A percentile compares a stretch with the other conserved stretches of the same genome.
Evolutionary conservation across 1,140 invertebrate genomes (phyloP).

Genomic region (Globodera ellingtonae): DNA sequence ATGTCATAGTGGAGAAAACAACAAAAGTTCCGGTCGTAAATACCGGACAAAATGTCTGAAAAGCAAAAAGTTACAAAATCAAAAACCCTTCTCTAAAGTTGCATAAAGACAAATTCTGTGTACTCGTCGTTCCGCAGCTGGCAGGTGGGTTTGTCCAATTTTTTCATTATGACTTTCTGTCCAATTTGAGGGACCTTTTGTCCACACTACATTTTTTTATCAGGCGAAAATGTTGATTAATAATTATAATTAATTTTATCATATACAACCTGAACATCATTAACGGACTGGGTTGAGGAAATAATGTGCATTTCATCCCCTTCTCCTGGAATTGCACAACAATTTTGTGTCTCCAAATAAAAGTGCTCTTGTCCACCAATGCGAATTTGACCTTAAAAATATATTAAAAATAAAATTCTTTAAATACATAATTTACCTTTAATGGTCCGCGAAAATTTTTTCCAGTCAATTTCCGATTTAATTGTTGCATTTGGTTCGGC

Average conservation of each 20-base stretch:
- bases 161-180: too few species aligned
- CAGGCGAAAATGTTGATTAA: too few species aligned
- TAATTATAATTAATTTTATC: background rate
- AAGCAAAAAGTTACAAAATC: too few species aligned
- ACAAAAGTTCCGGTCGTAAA: too few species aligned
- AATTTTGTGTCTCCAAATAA: constrained; percentile 84
- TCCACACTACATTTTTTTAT: too few species aligned
- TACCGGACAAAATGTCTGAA: too few species aligned
- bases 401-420: constrained; percentile 72
- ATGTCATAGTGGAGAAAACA: too few species aligned
- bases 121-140: too few species aligned
- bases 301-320: constrained; percentile 83
- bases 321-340: constrained; percentile 77
- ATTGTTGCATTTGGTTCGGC: constrained; percentile 32
- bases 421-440: constrained; percentile 74
- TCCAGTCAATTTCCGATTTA: constrained; percentile 47
- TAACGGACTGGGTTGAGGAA: constrained; percentile 80
- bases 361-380: constrained; percentile 94
- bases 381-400: constrained; percentile 75
- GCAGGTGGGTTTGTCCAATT: too few species aligned
- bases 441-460: constrained; percentile 55
- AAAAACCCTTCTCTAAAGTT: too few species aligned
- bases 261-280: constrained; percentile 72
- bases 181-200: too few species aligned
- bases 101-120: too few species aligned